Percentiles rank a stretch among this genome's conserved stretches.
Conservation (phyloP, 2,797 vertebrate genomes). For the Lagorchestes hirsutus region DNA sequence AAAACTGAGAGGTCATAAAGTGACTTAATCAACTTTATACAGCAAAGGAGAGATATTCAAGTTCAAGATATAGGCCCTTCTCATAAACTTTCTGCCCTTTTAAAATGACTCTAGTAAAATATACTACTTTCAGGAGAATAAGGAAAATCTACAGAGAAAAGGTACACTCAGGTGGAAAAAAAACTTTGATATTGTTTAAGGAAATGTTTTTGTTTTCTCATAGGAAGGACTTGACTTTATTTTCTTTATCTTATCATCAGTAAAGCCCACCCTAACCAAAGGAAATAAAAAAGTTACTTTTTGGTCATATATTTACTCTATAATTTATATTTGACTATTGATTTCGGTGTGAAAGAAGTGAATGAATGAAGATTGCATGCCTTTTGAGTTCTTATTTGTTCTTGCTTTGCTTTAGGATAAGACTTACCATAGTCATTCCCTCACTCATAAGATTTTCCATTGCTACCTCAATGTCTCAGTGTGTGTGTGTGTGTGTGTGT, state of each 20-base stretch:
- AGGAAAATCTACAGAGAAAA: conserved; percentile 2
- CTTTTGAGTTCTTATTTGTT: background rate
- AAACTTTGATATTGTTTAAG: background rate
- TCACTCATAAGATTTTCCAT: background rate
- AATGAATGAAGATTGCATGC: background rate
- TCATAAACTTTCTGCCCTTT: conserved; percentile 19
- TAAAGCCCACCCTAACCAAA: conserved; percentile 9
- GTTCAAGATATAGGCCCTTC: background rate
- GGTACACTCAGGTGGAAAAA: background rate
- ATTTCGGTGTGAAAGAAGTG: background rate
- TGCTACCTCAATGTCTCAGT: background rate
- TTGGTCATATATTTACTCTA: background rate
- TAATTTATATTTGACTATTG: background rate
- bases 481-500: background rate
- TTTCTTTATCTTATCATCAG: background rate
- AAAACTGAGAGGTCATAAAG: conserved; percentile 30
- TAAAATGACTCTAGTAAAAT: conserved; percentile 37
- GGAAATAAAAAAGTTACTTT: background rate
- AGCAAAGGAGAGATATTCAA: background rate
- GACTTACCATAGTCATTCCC: conserved; percentile 29
- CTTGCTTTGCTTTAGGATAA: background rate
- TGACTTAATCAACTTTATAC: background rate
- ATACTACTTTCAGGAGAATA: conserved; percentile 19
- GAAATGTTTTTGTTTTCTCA: background rate
- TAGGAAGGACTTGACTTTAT: conserved; percentile 23